phyloP scores from a whole-genome alignment of 2,113 vertebrate genomes.

The Coptodon bakossiorum region DNA sequence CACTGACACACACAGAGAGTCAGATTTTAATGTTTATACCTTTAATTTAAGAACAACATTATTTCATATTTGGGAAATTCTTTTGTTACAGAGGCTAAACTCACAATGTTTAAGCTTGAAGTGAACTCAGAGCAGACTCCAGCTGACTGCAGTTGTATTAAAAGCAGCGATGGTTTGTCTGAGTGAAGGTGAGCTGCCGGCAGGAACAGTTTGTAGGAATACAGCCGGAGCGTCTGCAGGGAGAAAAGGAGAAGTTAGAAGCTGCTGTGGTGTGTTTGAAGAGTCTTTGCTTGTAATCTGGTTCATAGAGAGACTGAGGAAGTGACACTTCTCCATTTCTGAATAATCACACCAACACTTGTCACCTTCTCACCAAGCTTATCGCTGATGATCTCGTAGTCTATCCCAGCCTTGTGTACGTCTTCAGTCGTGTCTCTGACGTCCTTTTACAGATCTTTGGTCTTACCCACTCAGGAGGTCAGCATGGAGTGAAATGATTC shows the following conservation, averaged over 20 bases:
- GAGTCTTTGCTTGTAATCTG: not conserved
- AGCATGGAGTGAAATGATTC: not conserved
- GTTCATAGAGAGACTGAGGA: not conserved
- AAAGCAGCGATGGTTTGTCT: not conserved
- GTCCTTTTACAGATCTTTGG: not conserved
- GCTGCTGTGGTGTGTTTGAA: not conserved
- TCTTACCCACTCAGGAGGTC: not conserved
- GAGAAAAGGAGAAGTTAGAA: not conserved
- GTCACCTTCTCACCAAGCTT: not conserved
- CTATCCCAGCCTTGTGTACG: accelerated
- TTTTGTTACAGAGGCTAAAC: not conserved
- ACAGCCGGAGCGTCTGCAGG: accelerated
- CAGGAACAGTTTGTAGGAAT: not conserved
- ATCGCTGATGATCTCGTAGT: not conserved
- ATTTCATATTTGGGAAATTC: not conserved
- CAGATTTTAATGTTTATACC: not conserved
- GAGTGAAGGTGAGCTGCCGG: not conserved
- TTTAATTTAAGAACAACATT: not conserved
- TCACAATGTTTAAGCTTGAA: not conserved
- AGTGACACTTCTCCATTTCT: not conserved
- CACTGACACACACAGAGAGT: accelerated
- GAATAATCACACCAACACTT: not conserved
- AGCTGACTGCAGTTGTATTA: not conserved
- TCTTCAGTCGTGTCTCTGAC: not conserved
- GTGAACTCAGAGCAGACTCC: not conserved